These are phyloP conservation scores for Xylocopa sonorina DNA, from an alignment of 1,140 invertebrate species.

Conservation along the genomic window DNA sequence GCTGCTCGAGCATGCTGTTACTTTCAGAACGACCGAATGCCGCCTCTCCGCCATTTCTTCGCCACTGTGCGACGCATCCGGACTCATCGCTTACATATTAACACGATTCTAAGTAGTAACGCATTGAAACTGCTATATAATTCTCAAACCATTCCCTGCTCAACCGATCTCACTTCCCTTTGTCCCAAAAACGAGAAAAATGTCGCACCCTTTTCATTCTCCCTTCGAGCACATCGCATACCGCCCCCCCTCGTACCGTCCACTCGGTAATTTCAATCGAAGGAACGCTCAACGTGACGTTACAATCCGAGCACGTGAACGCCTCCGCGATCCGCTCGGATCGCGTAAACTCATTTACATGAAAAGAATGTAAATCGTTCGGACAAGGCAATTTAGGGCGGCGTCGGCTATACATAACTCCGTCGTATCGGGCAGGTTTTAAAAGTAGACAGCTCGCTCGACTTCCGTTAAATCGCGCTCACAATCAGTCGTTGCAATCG, in stretches of 20 bases:
- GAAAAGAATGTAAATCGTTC: slow-evolving; percentile 61
- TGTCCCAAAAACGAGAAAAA: no score
- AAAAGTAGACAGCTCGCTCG: slow-evolving; percentile 59
- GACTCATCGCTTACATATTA: no score
- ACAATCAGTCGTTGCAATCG: slow-evolving; percentile 64
- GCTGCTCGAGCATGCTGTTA: no score
- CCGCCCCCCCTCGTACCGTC: no score
- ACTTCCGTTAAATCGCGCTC: slow-evolving; percentile 64
- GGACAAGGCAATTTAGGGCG: slow-evolving; percentile 62
- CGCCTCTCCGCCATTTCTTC: not conserved
- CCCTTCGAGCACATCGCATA: no score
- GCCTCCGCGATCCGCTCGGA: slow-evolving; percentile 4
- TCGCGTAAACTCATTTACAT: slow-evolving; percentile 42
- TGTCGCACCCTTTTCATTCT: no score
- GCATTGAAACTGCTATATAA: no score
- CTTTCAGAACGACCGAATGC: no score
- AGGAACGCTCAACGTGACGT: not conserved
- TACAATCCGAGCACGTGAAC: not conserved
- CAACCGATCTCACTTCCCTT: no score
- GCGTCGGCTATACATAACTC: slow-evolving; percentile 55
- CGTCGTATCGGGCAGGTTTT: slow-evolving; percentile 52
- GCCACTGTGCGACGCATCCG: no score
- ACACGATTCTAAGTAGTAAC: no score
- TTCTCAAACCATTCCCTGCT: no score
- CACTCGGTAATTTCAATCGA: not conserved